A percentile compares a stretch with the other conserved stretches of the same genome.
phyloP scores from a whole-genome alignment of 2,797 vertebrate genomes.

The Florisuga fusca region DNA sequence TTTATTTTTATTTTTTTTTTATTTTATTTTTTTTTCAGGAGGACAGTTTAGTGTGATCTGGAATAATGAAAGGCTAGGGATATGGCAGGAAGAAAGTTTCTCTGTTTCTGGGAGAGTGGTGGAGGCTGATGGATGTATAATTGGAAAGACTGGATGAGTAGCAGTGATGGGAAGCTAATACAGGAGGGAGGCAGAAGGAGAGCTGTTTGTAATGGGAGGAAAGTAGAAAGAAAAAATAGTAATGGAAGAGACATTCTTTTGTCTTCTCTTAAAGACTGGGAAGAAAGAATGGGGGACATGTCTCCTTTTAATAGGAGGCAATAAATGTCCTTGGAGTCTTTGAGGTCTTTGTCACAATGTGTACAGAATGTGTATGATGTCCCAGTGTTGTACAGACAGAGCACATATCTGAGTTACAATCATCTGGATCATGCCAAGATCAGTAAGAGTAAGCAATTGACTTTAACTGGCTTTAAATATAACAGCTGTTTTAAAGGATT shows the following conservation, averaged over 20 bases:
- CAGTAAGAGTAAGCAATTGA: not conserved
- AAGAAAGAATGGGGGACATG: not conserved
- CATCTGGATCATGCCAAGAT: not conserved
- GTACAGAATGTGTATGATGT: too few species aligned
- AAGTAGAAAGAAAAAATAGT: not conserved
- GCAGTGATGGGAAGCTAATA: not conserved
- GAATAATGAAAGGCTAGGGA: not conserved
- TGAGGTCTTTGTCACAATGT: not conserved
- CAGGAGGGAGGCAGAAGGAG: not conserved
- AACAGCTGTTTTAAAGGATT: not conserved
- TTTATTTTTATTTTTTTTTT: not conserved
- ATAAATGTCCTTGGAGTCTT: not conserved
- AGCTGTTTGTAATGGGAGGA: not conserved
- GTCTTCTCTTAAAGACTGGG: not conserved
- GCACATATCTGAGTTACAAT: not conserved
- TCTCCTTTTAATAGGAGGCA: not conserved
- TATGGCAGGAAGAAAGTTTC: not conserved
- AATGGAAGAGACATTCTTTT: not conserved
- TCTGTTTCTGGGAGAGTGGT: not conserved
- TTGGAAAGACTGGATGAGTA: not conserved
- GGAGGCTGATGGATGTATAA: not conserved
- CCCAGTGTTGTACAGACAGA: not conserved
- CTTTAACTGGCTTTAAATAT: not conserved
- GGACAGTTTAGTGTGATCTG: not conserved
- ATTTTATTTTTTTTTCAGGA: not conserved